Conservation (phyloP, 1,140 invertebrate species). For the Lordiphosa stackelbergi region DNA sequence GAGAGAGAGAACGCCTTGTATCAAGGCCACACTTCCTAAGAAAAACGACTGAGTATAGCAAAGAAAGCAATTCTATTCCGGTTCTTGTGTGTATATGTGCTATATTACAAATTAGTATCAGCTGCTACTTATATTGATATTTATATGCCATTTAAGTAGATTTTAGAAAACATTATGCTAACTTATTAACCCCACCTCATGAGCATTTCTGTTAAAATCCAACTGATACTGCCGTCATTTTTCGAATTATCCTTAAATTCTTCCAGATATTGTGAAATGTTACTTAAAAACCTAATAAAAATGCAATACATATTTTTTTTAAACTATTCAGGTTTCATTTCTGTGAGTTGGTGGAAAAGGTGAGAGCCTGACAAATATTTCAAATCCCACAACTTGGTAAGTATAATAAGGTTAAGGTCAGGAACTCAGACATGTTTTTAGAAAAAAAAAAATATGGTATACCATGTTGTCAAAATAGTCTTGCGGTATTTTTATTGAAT, state of each 20-base stretch:
- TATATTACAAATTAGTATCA: constrained; percentile 62
- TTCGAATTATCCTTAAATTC: not conserved
- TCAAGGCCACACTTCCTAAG: constrained; percentile 71
- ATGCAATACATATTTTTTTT: not conserved
- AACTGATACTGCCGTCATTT: constrained; percentile 1
- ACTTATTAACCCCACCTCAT: constrained; percentile 35
- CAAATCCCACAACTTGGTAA: too few relatives aligned
- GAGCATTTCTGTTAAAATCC: constrained; percentile 9
- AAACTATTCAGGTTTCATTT: too few relatives aligned
- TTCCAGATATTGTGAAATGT: constrained; percentile 29
- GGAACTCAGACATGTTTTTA: too few relatives aligned
- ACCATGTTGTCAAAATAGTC: too few relatives aligned
- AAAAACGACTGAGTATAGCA: constrained; percentile 23
- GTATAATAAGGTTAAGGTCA: too few relatives aligned
- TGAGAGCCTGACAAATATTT: too few relatives aligned
- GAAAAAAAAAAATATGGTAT: too few relatives aligned
- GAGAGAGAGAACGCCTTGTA: constrained; percentile 62
- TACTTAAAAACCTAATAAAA: constrained; percentile 22
- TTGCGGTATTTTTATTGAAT: too few relatives aligned
- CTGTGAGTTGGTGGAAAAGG: too few relatives aligned
- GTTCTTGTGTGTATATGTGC: constrained; percentile 53
- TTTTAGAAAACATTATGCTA: constrained; percentile 31
- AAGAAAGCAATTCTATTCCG: constrained; percentile 4
- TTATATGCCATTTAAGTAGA: constrained; percentile 67
- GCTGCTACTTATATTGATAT: constrained; percentile 36